Evolutionary conservation across 2,888 invertebrate species (phyloP).

Genomic region (Plusia festucae): DNA sequence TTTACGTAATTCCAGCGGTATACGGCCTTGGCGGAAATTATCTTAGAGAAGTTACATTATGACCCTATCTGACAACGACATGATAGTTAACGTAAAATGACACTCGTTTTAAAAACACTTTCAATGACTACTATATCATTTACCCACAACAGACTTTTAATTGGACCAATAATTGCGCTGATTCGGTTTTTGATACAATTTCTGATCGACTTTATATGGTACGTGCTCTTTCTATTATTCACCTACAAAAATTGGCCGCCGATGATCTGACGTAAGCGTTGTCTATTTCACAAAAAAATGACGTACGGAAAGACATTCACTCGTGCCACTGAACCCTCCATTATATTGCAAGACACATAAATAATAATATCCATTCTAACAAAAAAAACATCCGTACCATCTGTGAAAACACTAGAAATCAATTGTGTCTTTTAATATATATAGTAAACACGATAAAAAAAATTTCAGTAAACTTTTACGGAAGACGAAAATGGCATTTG

Average conservation of each 20-base stretch:
- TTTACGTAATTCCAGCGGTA: too few species aligned
- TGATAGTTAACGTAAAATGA: neutral
- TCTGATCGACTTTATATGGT: too few species aligned
- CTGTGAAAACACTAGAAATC: neutral
- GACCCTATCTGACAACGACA: too few species aligned
- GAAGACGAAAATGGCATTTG: conserved; percentile 4
- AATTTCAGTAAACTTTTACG: neutral
- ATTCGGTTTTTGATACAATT: too few species aligned
- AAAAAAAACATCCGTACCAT: neutral
- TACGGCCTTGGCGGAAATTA: too few species aligned
- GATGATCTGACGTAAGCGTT: too few species aligned
- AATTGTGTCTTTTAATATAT: neutral
- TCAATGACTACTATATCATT: too few species aligned
- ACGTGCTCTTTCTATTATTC: too few species aligned
- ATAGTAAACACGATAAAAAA: neutral
- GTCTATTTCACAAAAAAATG: neutral
- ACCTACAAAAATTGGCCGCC: too few species aligned
- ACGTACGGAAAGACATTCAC: neutral
- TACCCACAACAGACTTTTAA: too few species aligned
- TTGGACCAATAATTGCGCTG: too few species aligned
- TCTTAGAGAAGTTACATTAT: too few species aligned
- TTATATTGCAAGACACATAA: neutral
- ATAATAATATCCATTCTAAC: neutral
- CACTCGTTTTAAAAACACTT: neutral
- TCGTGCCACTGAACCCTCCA: neutral